Base-by-base conservation (phyloP, 2,888 invertebrate genomes). In the Chelonus formosanus region DNA sequence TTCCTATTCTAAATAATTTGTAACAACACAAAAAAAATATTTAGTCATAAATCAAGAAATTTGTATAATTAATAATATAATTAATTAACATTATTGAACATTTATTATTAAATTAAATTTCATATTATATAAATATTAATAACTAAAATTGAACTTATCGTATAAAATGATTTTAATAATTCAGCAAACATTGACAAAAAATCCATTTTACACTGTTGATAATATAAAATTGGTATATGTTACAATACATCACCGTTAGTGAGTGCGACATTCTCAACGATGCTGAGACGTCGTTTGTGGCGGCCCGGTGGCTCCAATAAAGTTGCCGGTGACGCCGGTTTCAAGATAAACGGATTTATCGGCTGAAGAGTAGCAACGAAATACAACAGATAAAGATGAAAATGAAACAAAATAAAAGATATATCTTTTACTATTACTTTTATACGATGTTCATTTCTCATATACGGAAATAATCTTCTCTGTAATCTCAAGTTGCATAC, bases 301-400 rank as follows among this genome's bases (percentile, higher is more conserved):
- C 45, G 55, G 20, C 5, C 40, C 20, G 36, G 43, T 55, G 40
- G 57, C 45, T 32, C 57, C 57, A 57, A 57, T 57, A 43, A 57
- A 57, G 57, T 57, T 45, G 44, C 57, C 43, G 43, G 8, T 32
- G 60, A 45, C 64, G 67, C 67, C 59, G 68, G 62, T 67, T 70
- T 69, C 63, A 60, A 54, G 66, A 69, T 67, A 68, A 72, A 72
- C 67, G 72, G 67, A 73, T 72, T 72, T 70, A 65, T 62, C 62
- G 66, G 63, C 66, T 53, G 63, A 64, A 71, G 66, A 36, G 52
- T 53, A 43, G 45, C 65, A 48, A 55, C 47, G 43, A 60, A 32
- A 61, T 34, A 36, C 34, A 32, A 36, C 50, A 56, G 43, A 45
- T 6, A 8, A 34, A 43, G 34, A 54, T 50, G 36, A 31, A 34